Base-by-base conservation (phyloP, 1,140 invertebrate genomes). In the Pinna nobilis region DNA sequence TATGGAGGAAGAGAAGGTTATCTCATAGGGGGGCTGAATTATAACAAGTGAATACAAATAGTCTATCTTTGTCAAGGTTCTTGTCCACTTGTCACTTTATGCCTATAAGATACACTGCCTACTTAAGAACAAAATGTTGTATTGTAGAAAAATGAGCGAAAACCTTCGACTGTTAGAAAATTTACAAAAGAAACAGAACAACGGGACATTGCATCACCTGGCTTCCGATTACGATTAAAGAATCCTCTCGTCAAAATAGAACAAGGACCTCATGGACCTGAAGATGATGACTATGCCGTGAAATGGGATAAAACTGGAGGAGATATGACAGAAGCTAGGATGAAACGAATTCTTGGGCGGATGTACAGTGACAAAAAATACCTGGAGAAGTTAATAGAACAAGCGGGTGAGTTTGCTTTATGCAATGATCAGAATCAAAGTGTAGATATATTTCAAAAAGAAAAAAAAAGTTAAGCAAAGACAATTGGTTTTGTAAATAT, bases 361-460 rank as follows among this genome's bases (percentile, higher is more conserved):
- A 78, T 85, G 64, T 85, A 83, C 69, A 82, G 76, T 30, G 83
- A 85, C 49, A 80, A 77, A 51, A 65, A 78, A 37, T 83, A 82
- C 63, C 72, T 85, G 13, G 79, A 85, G 67, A 74, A 72, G 39
- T 67, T 83, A 3, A 63, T 72, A 67, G 47, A 78, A 70, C 57
- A 74, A 79, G 64, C 77, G 50, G 73, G 73, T 75, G 59, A 2
- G 41, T 44, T 44, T 44, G 39, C 39, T 44, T 44, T 44, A 44
- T 44, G 39, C n/a, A 9, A n/a, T 44, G 39, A 11, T 11, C 39
- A n/a, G n/a, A 44, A 44, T n/a, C n/a, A n/a, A 44, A 44, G 39
- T 44, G n/a, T 44, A 11, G 9, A n/a, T n/a, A 44, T 11, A 11
- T n/a, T 11, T 44, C 9, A 44, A 44, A 9, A 44, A 44, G 9